Percentiles rank a stretch among this genome's conserved stretches.
Evolutionary conservation across 2,888 invertebrate species (phyloP).

Genomic region (Acrobasis repandana): DNA sequence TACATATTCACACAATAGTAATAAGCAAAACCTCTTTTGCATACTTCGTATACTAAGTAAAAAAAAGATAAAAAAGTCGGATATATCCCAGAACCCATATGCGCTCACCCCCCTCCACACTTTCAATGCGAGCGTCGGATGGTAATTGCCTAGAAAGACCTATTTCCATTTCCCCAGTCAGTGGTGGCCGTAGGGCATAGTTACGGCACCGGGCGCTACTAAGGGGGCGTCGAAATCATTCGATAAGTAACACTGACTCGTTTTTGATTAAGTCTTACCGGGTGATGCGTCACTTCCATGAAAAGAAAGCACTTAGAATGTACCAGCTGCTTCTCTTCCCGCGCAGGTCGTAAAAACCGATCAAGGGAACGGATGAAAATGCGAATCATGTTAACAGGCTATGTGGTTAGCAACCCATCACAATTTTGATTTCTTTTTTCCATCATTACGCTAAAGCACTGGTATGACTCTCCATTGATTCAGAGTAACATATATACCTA

Average conservation of each 20-base stretch:
- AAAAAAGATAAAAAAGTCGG: conserved; percentile 12
- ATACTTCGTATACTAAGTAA: neutral
- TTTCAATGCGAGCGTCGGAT: conserved; percentile 44
- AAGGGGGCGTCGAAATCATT: neutral
- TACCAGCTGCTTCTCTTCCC: too few species aligned
- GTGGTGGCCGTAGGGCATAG: neutral
- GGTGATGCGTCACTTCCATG: too few species aligned
- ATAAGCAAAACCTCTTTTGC: neutral
- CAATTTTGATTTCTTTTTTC: too few species aligned
- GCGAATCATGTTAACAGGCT: too few species aligned
- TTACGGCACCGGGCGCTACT: neutral
- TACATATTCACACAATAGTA: neutral
- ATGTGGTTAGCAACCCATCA: too few species aligned
- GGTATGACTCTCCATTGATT: too few species aligned
- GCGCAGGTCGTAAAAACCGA: too few species aligned
- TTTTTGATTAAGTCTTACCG: too few species aligned
- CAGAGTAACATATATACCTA: too few species aligned
- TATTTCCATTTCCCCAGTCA: conserved; percentile 43
- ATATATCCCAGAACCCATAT: conserved; percentile 8
- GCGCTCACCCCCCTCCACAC: conserved; percentile 22
- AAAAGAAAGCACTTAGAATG: too few species aligned
- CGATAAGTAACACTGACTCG: neutral
- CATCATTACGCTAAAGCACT: too few species aligned
- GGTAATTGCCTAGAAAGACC: conserved; percentile 77
- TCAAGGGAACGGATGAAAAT: too few species aligned